Base-by-base conservation (phyloP, 2,113 vertebrate species). In the Neomonachus schauinslandi region DNA sequence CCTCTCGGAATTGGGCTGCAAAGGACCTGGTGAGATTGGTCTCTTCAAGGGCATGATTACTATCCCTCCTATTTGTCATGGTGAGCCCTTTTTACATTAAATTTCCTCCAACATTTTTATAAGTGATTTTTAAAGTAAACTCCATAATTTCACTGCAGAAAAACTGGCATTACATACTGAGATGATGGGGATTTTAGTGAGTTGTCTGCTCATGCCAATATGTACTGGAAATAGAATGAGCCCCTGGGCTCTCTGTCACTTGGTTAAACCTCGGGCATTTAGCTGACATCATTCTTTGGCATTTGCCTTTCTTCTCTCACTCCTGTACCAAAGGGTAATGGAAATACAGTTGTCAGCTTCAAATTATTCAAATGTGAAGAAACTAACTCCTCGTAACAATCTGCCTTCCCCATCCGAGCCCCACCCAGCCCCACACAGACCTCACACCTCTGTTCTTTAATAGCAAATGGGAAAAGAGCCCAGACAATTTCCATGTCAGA, bases 281-380 rank as follows among this genome's bases (percentile, higher is more conserved):
- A 67, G 81, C 90, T 98, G 94, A 98, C 96, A 94, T 98, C 98
- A 98, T 89, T 79, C 55, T 82, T 94, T 97, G 98, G 97, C 97
- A 97, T 92, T 81, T 53, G 89, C 39, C 51, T 80, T 89, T 96
- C 86, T 98, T 97, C 89, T 95, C 97, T 91, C 95, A 97, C 91
- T 96, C 91, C 81, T 95, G 92, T 74, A 97, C 95, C 93, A 94
- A 59, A 1, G 61, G 85, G 96, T 97, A 97, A 97, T 95, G 96
- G 92, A 98, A 98, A 97, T 82, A 82, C 26, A 94, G 93, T 97
- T 97, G 94, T 95, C 95, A 97, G 89, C 94, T 88, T 97, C 95
- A 95, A 97, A 95, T 95, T 88, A 97, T 94, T 92, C 90, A 96
- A 86, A 84, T 71, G 31, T 53, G 46, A 72, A 19, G 69, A 97